Percentiles rank a stretch among this genome's conserved stretches.
phyloP scores from a whole-genome alignment of 2,113 vertebrate species.

The Suncus etruscus region DNA sequence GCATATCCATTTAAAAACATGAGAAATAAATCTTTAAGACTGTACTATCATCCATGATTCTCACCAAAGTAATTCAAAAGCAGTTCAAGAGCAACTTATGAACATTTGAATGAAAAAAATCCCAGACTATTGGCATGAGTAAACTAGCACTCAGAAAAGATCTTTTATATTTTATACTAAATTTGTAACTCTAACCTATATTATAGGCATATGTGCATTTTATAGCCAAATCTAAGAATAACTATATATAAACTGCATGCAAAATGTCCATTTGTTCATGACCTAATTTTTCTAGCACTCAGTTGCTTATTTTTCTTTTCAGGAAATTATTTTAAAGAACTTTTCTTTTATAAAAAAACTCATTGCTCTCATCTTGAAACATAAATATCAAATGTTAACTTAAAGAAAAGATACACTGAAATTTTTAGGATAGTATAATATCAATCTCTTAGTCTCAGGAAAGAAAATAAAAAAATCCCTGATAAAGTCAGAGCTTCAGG shows the following conservation, averaged over 20 bases:
- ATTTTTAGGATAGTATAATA: background rate
- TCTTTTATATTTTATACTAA: background rate
- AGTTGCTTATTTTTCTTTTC: slow-evolving; percentile 5
- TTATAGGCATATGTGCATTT: background rate
- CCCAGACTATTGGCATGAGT: background rate
- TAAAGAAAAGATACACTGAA: background rate
- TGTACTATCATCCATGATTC: background rate
- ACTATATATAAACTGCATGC: background rate
- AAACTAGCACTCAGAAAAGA: background rate
- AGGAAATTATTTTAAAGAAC: background rate
- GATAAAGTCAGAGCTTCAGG: too few relatives aligned
- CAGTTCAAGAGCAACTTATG: background rate
- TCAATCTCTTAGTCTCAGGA: too few relatives aligned
- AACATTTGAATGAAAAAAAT: background rate
- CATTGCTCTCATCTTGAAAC: background rate
- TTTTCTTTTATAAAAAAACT: background rate
- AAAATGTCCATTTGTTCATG: background rate
- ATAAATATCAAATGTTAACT: background rate
- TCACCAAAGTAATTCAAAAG: background rate
- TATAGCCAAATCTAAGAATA: background rate
- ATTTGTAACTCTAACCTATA: background rate
- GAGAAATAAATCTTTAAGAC: background rate
- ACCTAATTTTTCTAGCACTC: background rate
- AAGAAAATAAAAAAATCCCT: too few relatives aligned
- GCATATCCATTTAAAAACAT: background rate